Base-by-base conservation (phyloP, 1,140 invertebrate genomes). In the Drosophila athabasca region DNA sequence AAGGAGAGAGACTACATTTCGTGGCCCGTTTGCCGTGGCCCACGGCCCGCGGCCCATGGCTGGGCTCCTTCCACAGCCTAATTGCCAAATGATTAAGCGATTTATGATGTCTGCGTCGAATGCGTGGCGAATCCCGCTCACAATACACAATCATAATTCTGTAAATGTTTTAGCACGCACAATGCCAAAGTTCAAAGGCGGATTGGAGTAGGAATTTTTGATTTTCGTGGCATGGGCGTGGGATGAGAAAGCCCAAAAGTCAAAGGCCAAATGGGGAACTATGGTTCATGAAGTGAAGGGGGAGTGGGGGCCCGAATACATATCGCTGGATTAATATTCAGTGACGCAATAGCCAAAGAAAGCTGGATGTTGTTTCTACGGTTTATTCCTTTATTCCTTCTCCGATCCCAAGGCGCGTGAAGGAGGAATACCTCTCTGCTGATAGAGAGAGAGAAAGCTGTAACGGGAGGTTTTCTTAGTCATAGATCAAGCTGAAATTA, bases 11-110 rank as follows among this genome's bases (percentile, higher is more conserved):
- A 26, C 24, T 26, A 26, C 24, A 26, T 26, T 26, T 26, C 4
- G 24, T 26, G 24, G 24, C 24, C 24, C 24, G 24, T 26, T 26
- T 26, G 24, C 0, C 24, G 43, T 31, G 26, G 7, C 49, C 59
- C 66, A 61, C 57, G 39, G 70, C 3, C 24, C 24, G 24, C 2
- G 3, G 24, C 17, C 24, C 24, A 2, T 2, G 3, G 66, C 62
- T 71, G 59, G 65, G 35, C 35, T 39, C 4, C 77, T 65, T 62
- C 58, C 65, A 62, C 72, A 52, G 74, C 83, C 89, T 90, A 90
- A 90, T 90, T 90, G 89, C 84, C 89, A 90, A 90, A 90, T 90
- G 89, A 90, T 90, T 90, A 90, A 90, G 89, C 89, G 89, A 90
- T 90, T 90, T 90, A 89, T 90, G 89, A 89, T 90, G 89, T 90